Evolutionary conservation across 2,888 invertebrate genomes (phyloP).

Genomic region (Hydrotaea cyrtoneurina): DNA sequence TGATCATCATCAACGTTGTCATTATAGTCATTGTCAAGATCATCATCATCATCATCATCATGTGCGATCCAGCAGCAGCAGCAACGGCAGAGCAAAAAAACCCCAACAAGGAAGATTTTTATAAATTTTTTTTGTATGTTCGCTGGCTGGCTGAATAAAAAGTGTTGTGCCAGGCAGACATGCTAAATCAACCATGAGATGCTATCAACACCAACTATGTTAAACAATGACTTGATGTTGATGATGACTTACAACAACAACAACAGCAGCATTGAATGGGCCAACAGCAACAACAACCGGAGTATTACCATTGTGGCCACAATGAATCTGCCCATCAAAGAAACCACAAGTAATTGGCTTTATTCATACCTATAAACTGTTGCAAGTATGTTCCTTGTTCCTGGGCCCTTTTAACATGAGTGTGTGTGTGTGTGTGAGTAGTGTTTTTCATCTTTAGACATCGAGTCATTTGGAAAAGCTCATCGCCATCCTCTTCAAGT

Average conservation of each 20-base stretch:
- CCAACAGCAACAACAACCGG: constrained; percentile 21
- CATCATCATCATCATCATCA: constrained; percentile 45
- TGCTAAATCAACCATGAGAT: constrained; percentile 70
- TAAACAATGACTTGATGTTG: constrained; percentile 68
- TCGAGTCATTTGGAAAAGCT: constrained; percentile 50
- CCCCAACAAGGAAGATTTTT: neutral
- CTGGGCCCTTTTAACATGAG: neutral
- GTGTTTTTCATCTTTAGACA: neutral
- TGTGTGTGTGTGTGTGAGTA: no score
- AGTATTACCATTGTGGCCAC: constrained; percentile 38
- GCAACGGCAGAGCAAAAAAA: neutral
- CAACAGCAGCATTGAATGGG: constrained; percentile 33
- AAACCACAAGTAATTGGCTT: constrained; percentile 61
- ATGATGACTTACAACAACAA: constrained; percentile 68
- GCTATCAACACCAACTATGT: constrained; percentile 70
- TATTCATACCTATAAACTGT: constrained; percentile 36
- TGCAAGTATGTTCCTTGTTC: constrained; percentile 3
- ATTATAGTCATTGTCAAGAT: constrained; percentile 21
- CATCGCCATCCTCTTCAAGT: constrained; percentile 11
- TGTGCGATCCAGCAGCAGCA: neutral
- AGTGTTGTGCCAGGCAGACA: constrained; percentile 69
- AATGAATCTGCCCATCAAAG: constrained; percentile 41
- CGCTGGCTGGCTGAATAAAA: constrained; percentile 20
- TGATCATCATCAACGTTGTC: constrained; percentile 8
- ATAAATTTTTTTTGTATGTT: no score